Evolutionary conservation across 30 jellyfish, hydroid and myxozoan species (phyloP), one percentile per base, ranked within the genome.

Genomic region (Chrysaora quinquecirrha): DNA sequence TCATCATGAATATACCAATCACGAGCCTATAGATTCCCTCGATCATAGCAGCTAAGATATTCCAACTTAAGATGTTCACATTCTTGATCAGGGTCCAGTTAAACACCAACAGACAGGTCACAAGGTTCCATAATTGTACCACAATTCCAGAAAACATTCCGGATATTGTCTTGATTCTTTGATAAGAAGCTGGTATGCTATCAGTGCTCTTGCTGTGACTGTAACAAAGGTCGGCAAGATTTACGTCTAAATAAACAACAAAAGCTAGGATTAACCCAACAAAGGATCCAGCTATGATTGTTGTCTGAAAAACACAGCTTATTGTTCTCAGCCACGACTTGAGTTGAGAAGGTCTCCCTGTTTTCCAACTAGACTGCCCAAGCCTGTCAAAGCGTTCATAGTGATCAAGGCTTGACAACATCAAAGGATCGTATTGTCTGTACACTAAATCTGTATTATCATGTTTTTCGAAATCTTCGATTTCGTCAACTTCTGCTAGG

Each of bases 331-430:
- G 61, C 9, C 73, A 43, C 1, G 92, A 82, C 48, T 16, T 35
- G 73, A 23, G 21, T 20, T 82, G 92, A 35, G 58, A 20, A 11
- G 92, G 92, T 49, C 92, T 31, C 22, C 92, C 92, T 1, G 85
- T 82, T 82, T 82, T 82, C 92, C 92, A 82, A 56, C 83, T 67
- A 0, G 58, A 58, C 49, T 69, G 84, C 67, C 92, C 92, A 19
- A 82, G 80, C 71, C 80, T 69, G 43, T 82, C 92, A 34, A 82
- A 82, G 46, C 92, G 38, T 34, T 69, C 84, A 62, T 82, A 82
- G 16, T 82, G 69, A 16, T 73, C 11, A 16, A 65, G 64, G 49
- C 62, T 76, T 14, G 84, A 3, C 14, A 82, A 80, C 30, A 68
- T 21, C 0, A 82, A 28, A 0, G 92, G 92, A 33, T 82, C 92